Base-by-base conservation (phyloP, 2,797 vertebrate genomes). In the Steatocranus sp. region DNA sequence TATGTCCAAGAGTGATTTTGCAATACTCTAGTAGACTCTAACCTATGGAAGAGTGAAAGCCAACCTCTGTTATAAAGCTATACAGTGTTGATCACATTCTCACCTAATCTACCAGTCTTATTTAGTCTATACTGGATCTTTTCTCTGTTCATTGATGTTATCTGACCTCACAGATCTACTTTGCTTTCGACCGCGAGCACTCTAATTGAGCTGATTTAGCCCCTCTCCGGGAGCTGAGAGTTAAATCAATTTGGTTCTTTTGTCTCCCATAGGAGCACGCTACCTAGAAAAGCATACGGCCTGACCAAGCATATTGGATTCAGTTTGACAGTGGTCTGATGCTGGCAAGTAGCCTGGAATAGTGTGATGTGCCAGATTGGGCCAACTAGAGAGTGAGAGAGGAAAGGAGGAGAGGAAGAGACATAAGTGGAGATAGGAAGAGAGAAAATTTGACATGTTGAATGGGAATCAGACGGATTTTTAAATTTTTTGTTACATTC, bases 301-400 rank as follows among this genome's bases (percentile, higher is more conserved):
- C 86, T 92, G 91, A 90, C 86, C 87, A 82, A 90, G 86, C 88
- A 87, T 88, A 89, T 88, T 88, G 88, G 83, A 91, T 92, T 90
- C 78, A 87, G 87, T 91, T 88, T 87, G 87, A 88, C 83, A 61
- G 61, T 43, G 75, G 49, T 82, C 79, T 83, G 87, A 87, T 83
- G 79, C 83, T 93, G 91, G 89, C 84, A 83, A 77, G 76, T 43
- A 78, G 90, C 91, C 85, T 75, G 68, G 76, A 25, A 61, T 70
- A 73, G 77, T 66, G 77, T 34, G 81, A 81, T 53, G 86, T 61
- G 66, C 78, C 83, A 81, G 84, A 77, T 11, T 58, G 17, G 56
- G 48, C 50, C 38, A 23, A 66, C 27, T 27, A 12, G 56, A 34
- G 34, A 6, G 50, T 3, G 8, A 15, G 68, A 25, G 25, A 38